Evolutionary conservation across 2,113 vertebrate species (phyloP), one percentile per base, ranked within the genome.

Genomic region (Henicopernis longicauda): DNA sequence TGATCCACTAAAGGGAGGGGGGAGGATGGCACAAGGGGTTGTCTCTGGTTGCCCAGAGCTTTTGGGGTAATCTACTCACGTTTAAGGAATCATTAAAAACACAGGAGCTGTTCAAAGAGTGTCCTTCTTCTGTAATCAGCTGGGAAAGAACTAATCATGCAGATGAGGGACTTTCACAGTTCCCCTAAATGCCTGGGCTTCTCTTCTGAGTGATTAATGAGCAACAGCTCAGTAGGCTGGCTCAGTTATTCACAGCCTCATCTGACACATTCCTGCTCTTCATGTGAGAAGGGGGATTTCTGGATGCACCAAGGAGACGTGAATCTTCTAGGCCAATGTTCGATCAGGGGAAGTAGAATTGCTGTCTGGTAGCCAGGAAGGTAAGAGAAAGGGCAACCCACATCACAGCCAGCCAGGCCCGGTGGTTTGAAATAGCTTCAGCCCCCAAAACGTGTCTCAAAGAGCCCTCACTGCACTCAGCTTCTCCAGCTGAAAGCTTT

Each of bases 131-230:
- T 76, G 7, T 89, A 80, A 94, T 96, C 89, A 96, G 73, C 69
- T 84, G 84, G 82, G 42, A 63, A 84, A 85, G 79, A 95, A 65
- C 86, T 96, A 91, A 96, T 96, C 90, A 96, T 94, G 93, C 90
- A 94, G 86, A 93, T 94, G 86, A 97, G 86, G 38, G 61, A 71
- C 14, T n/a, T 77, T 27, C 59, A 86, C 49, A 74, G 80, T 57
- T 87, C 58, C 34, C 74, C 62, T 63, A 79, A 91, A 66, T 7
- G 38, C 69, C 57, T 32, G 42, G 29, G 58, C 76, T 86, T 63
- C 32, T 47, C 34, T 71, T 67, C 57, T 63, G 55, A 55, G 82
- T 91, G 90, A 94, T 95, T 93, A 91, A 94, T 74, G 67, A 94
- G 86, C 57, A n/a, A 5, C 29, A 20, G 72, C 82, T 77, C 58